These are phyloP conservation scores for Gila orcuttii DNA, from an alignment of 2,113 vertebrate species.

Conservation along the genomic window DNA sequence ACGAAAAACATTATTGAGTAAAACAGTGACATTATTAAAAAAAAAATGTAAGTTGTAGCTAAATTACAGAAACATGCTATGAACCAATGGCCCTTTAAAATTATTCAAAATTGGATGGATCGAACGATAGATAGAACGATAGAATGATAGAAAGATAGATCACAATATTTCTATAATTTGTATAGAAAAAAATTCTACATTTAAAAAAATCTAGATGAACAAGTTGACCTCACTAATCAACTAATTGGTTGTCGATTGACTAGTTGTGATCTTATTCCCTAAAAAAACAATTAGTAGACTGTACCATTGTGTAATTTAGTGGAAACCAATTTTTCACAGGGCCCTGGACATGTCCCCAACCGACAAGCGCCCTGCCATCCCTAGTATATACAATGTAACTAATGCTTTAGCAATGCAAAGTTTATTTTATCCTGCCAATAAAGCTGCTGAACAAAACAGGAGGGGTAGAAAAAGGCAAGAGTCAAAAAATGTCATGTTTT, in stretches of 20 bases:
- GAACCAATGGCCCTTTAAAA: background rate
- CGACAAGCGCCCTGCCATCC: background rate
- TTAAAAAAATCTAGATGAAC: background rate
- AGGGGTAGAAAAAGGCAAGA: conserved; percentile 12
- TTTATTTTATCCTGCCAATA: background rate
- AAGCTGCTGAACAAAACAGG: background rate
- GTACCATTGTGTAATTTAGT: background rate
- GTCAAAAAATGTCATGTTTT: background rate
- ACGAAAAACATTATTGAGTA: too few species aligned
- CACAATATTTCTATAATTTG: too few species aligned
- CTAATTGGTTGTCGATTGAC: background rate
- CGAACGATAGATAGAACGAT: too few species aligned
- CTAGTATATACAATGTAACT: background rate
- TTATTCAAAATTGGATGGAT: too few species aligned
- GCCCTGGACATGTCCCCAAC: background rate
- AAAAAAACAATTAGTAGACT: background rate
- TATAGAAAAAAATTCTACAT: too few species aligned
- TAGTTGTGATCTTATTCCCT: background rate
- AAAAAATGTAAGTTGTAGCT: too few species aligned
- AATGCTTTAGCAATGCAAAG: background rate
- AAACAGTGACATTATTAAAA: too few species aligned
- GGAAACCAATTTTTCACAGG: background rate
- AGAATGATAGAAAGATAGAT: too few species aligned
- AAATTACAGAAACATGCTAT: background rate
- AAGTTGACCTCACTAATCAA: background rate